Evolutionary conservation across 2,113 vertebrate genomes (phyloP), one percentile per base, ranked within the genome.

Genomic region (Dicentrarchus labrax): DNA sequence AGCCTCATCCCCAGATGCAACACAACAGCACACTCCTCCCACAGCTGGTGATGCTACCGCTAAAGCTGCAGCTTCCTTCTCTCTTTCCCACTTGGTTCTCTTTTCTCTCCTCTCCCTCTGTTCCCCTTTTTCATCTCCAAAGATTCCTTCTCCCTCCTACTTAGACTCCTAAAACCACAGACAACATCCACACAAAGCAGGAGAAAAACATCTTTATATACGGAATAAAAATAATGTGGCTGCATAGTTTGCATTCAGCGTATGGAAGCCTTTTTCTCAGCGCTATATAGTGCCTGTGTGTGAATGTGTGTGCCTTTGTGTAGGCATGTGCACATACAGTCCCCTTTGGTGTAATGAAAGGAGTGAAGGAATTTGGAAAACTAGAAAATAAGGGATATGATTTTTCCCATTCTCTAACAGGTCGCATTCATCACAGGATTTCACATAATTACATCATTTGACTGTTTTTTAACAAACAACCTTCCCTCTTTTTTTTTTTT

Each of bases 1-100:
- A 91, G 95, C 92, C 95, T 95, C 94, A 87, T 95, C 93, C 88
- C 93, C 82, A 89, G 90, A 89, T 90, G 89, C 89, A 93, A 89
- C 93, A 94, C 93, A 95, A 94, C 94, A 88, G 86, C 87, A 86
- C 87, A 87, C 92, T 94, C 93, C 93, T 88, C 90, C 95, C 90
- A 94, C 93, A 94, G 93, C 94, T 90, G 87, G 56, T 86, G 87
- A 92, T 90, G 91, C 90, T 86, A 80, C 82, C 10, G 60, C 89
- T 90, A 84, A 88, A 89, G 84, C 88, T 86, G 90, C 94, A 91
- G 86, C 90, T 84, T 90, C 87, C 82, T 90, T 88, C 84, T 88
- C 43, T 0, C 82, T 91, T 82, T 90, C 86, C 92, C 78, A 84
- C 82, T 94, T 89, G 85, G 54, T 83, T 86, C 56, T 70, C 73